Evolutionary conservation across 2,888 invertebrate genomes (phyloP), one percentile per base, ranked within the genome.

Genomic region (Torymus tubicola): DNA sequence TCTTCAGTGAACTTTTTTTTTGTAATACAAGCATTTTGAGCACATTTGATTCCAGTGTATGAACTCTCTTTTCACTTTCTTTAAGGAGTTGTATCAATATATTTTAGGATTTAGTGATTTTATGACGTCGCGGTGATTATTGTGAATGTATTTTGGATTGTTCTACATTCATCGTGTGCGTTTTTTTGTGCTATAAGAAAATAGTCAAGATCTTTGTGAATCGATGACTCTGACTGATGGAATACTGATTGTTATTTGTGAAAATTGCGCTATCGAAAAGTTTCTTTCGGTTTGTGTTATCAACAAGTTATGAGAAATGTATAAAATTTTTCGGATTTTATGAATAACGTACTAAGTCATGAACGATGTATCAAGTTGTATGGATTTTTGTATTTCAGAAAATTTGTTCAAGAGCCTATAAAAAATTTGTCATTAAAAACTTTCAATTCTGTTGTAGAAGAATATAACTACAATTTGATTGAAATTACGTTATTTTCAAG

Each of bases 21-120:
- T 87, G 87, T 88, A 88, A 89, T 90, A 89, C 88, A 89, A 65
- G 88, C 89, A 88, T 89, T 89, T 89, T 90, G 88, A 90, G 90
- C 90, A 90, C 90, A 88, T 90, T 65, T 24, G 88, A 87, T 89
- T 90, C 88, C 87, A 87, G 89, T 90, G 88, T 89, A 89, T 89
- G 73, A 75, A 90, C 16, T 52, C 24, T 24, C 13, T 11, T 75
- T 52, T 64, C 42, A 58, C 24, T 58, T 61, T 75, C n/a, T 42
- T 55, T 67, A 55, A 63, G 24, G 69, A 74, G 65, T 67, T 80
- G 55, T 61, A 71, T 53, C 65, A 71, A 58, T 63, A 42, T 72
- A 76, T 67, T 61, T 67, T 60, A 2, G 24, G 18, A 60, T 52
- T 57, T 1, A 18, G 21, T 80, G 53, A 73, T 52, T 61, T 68